Conservation (phyloP, 2,113 vertebrate species). For the Bos javanicus region DNA sequence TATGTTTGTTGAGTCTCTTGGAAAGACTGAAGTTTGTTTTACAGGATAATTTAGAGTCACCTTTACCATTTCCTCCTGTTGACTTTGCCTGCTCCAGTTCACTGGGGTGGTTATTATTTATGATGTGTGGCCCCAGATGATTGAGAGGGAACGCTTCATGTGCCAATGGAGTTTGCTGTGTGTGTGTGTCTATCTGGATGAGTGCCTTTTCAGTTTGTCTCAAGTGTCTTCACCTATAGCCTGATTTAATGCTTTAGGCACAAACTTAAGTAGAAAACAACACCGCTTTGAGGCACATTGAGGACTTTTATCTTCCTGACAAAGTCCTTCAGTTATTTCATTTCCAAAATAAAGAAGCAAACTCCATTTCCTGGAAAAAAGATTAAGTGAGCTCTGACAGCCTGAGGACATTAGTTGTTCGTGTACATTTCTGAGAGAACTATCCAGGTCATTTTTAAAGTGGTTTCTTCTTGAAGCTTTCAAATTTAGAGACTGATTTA, state of each 20-base stretch:
- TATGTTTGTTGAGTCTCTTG: background rate
- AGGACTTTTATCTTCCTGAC: background rate
- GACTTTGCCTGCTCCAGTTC: background rate
- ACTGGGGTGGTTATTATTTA: background rate
- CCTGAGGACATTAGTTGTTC: conserved; percentile 55
- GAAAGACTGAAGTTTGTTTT: background rate
- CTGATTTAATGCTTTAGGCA: conserved; percentile 35
- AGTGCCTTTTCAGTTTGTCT: conserved; percentile 23
- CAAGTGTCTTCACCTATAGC: conserved; percentile 29
- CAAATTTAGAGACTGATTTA: background rate
- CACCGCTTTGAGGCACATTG: conserved; percentile 1
- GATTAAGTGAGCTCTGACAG: conserved; percentile 62
- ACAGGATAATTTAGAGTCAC: background rate
- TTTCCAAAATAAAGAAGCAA: conserved; percentile 64
- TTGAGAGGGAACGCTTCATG: background rate
- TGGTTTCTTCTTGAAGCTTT: background rate
- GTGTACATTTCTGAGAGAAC: conserved; percentile 61
- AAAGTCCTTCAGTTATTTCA: background rate
- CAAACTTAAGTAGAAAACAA: conserved; percentile 50
- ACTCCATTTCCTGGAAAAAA: conserved; percentile 56
- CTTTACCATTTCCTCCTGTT: background rate
- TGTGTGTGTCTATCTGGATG: conserved; percentile 15
- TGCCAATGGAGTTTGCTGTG: conserved; percentile 7
- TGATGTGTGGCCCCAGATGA: background rate
- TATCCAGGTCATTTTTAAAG: background rate